These are phyloP conservation scores for Apeira syringaria DNA, from an alignment of 2,888 invertebrate genomes.

Conservation along the genomic window DNA sequence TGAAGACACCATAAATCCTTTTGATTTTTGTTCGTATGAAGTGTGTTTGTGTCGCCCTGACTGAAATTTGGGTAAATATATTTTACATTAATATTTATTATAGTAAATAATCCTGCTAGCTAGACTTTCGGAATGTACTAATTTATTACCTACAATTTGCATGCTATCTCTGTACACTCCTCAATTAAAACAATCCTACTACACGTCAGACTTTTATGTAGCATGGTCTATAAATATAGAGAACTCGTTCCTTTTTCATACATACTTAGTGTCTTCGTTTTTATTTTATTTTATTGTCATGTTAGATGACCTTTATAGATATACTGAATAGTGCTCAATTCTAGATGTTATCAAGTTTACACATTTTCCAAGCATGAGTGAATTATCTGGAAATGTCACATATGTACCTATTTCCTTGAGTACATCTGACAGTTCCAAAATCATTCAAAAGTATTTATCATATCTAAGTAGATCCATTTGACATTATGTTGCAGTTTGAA, in stretches of 20 bases:
- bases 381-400: constrained; percentile 21
- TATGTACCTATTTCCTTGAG: constrained; percentile 4
- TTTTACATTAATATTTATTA: constrained; percentile 70
- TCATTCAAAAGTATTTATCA: constrained; percentile 9
- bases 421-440: constrained; percentile 16
- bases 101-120: constrained; percentile 72
- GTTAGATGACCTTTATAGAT: constrained; percentile 44
- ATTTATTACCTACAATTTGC: constrained; percentile 70
- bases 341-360: constrained; percentile 39
- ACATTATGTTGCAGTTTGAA: constrained; percentile 37
- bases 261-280: constrained; percentile 32
- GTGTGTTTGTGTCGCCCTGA: constrained; percentile 80
- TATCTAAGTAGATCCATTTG: constrained; percentile 16
- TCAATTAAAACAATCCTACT: constrained; percentile 47
- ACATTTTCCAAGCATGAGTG: constrained; percentile 53
- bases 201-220: constrained; percentile 50
- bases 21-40: constrained; percentile 66
- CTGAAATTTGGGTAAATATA: constrained; percentile 80
- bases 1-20: constrained; percentile 65
- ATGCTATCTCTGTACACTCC: constrained; percentile 71
- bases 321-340: constrained; percentile 27
- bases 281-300: constrained; percentile 43
- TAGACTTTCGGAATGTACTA: constrained; percentile 77
- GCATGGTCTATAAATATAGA: constrained; percentile 56
- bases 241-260: constrained; percentile 18